These are phyloP conservation scores for Odontocerum albicorne DNA, from an alignment of 2,888 invertebrate species.

Conservation along the genomic window DNA sequence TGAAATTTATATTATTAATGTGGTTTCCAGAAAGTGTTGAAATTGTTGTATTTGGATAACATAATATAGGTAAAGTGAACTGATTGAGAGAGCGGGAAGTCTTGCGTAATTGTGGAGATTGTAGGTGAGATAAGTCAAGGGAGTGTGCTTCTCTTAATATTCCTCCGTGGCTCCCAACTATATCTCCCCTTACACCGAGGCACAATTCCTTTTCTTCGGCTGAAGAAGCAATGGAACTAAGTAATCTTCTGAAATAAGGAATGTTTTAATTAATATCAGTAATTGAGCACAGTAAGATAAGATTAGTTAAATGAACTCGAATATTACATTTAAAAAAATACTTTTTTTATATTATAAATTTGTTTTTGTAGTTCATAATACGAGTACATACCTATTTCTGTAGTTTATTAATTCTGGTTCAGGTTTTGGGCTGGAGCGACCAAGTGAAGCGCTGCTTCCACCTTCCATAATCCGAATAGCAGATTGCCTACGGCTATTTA, in stretches of 20 bases:
- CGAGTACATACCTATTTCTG: conserved; percentile 20
- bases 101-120: conserved; percentile 43
- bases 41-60: conserved; percentile 40
- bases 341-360: too few relatives aligned
- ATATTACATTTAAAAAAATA: too few relatives aligned
- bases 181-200: conserved; percentile 35
- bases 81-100: conserved; percentile 40
- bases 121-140: conserved; percentile 41
- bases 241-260: conserved; percentile 50
- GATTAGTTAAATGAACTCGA: background rate
- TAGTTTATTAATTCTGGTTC: conserved; percentile 25
- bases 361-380: too few relatives aligned
- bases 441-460: conserved; percentile 30
- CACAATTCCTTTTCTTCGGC: conserved; percentile 52
- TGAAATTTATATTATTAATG: conserved; percentile 39
- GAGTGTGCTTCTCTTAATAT: conserved; percentile 46
- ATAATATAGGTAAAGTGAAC: conserved; percentile 17
- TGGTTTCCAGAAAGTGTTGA: conserved; percentile 42
- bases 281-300: conserved; percentile 7
- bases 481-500: conserved; percentile 31
- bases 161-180: conserved; percentile 33
- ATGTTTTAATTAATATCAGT: too few relatives aligned
- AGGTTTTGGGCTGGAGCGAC: conserved; percentile 27
- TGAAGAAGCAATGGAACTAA: conserved; percentile 69
- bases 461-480: conserved; percentile 24